Percentiles rank a stretch among this genome's conserved stretches.
phyloP scores from a whole-genome alignment of 92 coral and sea anemone species.

The Diadumene lineata region DNA sequence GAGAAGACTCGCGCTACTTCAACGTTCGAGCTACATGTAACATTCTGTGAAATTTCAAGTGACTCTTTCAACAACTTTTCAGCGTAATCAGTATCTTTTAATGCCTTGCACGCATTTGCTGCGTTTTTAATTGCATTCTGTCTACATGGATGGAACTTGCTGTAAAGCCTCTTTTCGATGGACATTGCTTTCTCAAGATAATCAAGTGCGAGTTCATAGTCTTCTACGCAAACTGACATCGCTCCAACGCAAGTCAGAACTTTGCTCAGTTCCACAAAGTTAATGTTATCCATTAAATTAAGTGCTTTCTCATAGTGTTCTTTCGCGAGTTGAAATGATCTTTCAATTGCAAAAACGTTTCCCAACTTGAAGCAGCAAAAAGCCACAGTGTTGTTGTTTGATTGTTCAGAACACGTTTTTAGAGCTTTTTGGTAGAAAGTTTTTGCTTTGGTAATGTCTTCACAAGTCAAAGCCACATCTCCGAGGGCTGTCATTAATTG shows the following conservation, averaged over 20 bases:
- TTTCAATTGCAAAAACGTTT: slow-evolving; percentile 8
- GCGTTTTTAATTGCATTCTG: slow-evolving; percentile 24
- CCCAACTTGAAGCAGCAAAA: slow-evolving; percentile 25
- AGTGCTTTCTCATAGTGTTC: slow-evolving; percentile 33
- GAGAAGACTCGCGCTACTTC: slow-evolving; percentile 23
- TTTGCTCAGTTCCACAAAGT: neutral
- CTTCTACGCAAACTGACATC: slow-evolving; percentile 25
- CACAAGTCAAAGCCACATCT: slow-evolving; percentile 9
- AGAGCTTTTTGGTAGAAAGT: slow-evolving; percentile 15
- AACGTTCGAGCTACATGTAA: slow-evolving; percentile 1
- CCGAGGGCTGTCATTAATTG: slow-evolving; percentile 23
- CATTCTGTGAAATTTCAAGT: slow-evolving; percentile 23
- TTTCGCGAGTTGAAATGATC: slow-evolving; percentile 18
- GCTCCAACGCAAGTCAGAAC: slow-evolving; percentile 30
- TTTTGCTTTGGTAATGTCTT: slow-evolving; percentile 7
- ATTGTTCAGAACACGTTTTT: neutral
- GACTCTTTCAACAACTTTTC: slow-evolving; percentile 10
- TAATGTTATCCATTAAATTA: neutral
- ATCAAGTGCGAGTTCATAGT: slow-evolving; percentile 8
- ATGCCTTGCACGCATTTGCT: slow-evolving; percentile 25
- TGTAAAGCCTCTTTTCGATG: slow-evolving; percentile 24
- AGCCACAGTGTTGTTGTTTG: neutral
- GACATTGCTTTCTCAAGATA: slow-evolving; percentile 24
- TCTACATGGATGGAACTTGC: slow-evolving; percentile 22
- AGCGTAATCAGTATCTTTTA: slow-evolving; percentile 11